A percentile compares a stretch with the other conserved stretches of the same genome.
Conservation (phyloP, 2,888 invertebrate species). For the Bombylius major region DNA sequence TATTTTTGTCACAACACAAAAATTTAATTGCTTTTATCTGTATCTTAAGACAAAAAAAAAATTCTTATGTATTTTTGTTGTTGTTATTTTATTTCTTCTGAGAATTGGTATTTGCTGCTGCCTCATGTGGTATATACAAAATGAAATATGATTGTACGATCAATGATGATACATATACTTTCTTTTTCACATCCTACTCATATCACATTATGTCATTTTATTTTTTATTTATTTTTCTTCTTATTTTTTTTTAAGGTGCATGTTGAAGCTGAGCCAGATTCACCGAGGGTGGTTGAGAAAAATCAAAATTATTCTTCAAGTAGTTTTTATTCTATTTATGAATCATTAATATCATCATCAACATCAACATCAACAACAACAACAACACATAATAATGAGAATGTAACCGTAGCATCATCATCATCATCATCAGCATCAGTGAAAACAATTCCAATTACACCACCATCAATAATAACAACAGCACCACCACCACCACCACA, state of each 20-base stretch:
- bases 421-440: constrained; percentile 25
- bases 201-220: background rate
- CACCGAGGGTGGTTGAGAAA: constrained; percentile 21
- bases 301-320: background rate
- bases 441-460: constrained; percentile 17
- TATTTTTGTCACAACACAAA: constrained; percentile 4
- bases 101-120: too few relatives aligned
- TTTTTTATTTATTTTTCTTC: constrained; percentile 3
- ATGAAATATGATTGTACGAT: too few relatives aligned
- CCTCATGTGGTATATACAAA: too few relatives aligned
- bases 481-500: constrained; percentile 14
- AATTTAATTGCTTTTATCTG: background rate
- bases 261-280: constrained; percentile 32
- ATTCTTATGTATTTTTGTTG: too few relatives aligned
- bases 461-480: constrained; percentile 14
- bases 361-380: constrained; percentile 29
- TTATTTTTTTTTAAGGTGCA: constrained; percentile 21
- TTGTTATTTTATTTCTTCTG: too few relatives aligned
- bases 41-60: too few relatives aligned
- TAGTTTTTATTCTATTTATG: background rate
- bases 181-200: too few relatives aligned
- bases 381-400: constrained; percentile 21
- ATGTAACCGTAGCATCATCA: constrained; percentile 24
- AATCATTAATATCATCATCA: constrained; percentile 16
- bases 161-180: too few relatives aligned